These are phyloP conservation scores for Nephotettix cincticeps DNA, from an alignment of 1,140 invertebrate species.

Conservation along the genomic window DNA sequence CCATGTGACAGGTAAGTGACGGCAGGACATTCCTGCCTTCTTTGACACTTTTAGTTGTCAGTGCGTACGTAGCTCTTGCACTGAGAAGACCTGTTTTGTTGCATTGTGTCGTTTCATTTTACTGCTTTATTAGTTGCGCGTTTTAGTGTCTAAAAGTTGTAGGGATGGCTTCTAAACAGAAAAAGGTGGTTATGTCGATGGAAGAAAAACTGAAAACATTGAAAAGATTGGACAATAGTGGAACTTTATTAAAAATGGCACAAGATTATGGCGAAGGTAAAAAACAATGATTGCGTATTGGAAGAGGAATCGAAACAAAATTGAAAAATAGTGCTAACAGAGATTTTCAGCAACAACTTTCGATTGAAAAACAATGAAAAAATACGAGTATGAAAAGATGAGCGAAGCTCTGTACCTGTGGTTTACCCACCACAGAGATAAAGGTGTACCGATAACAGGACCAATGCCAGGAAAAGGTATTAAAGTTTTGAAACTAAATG, in stretches of 20 bases:
- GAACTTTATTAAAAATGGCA: no score
- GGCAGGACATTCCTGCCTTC: no score
- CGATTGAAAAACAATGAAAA: conserved; percentile 25
- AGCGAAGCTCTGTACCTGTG: conserved; percentile 24
- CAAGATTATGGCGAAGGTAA: no score
- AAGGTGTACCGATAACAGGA: conserved; percentile 31
- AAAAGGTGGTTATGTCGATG: conserved; percentile 29
- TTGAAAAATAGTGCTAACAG: conserved; percentile 24
- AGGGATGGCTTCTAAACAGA: conserved; percentile 26
- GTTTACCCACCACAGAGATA: conserved; percentile 29
- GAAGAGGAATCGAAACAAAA: conserved; percentile 25
- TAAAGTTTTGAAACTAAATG: conserved; percentile 35
- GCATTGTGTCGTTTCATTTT: no score
- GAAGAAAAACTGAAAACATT: conserved; percentile 28
- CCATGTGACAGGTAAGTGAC: no score
- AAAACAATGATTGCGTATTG: no score
- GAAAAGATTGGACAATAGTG: no score
- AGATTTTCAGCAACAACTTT: conserved; percentile 22
- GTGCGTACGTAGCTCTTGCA: not conserved
- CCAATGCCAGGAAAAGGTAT: conserved; percentile 33
- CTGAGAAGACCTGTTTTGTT: not conserved
- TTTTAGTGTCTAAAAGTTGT: not conserved
- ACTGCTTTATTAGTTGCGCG: not conserved
- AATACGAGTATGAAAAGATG: conserved; percentile 29
- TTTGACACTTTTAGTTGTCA: no score